A percentile compares a stretch with the other conserved stretches of the same genome.
Conservation (phyloP, 2,113 vertebrate species). For the Pampusana beccarii region DNA sequence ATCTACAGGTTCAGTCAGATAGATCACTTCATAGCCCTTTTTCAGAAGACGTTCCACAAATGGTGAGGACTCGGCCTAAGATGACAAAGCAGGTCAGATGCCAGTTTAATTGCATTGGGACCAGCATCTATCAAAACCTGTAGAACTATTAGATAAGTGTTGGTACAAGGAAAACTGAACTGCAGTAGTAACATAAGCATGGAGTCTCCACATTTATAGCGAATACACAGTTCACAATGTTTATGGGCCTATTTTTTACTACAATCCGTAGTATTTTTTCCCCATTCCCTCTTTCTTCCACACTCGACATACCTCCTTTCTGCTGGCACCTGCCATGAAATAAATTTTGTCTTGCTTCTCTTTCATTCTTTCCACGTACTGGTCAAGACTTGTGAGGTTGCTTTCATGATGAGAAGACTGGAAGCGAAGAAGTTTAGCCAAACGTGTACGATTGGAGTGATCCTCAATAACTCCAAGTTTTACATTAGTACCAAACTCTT, state of each 20-base stretch:
- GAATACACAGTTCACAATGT: neutral
- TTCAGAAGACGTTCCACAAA: constrained; percentile 96
- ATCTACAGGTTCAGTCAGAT: constrained; percentile 96
- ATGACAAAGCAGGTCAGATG: neutral
- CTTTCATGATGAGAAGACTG: constrained; percentile 91
- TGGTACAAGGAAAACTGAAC: neutral
- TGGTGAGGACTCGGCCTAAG: constrained; percentile 93
- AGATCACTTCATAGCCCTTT: constrained; percentile 98
- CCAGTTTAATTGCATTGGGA: neutral
- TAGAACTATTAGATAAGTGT: fast-evolving
- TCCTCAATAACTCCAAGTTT: constrained; percentile 99
- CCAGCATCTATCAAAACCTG: neutral
- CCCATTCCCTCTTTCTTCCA: neutral
- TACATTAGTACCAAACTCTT: constrained; percentile 98
- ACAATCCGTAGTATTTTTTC: fast-evolving
- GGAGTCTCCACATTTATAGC: neutral
- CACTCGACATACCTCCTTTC: constrained; percentile 84
- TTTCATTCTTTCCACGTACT: constrained; percentile 98
- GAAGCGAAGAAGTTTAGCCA: constrained; percentile 97
- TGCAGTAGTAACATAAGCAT: neutral
- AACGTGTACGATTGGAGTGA: constrained; percentile 95
- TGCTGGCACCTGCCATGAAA: constrained; percentile 96
- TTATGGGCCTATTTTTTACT: neutral
- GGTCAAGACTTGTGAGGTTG: constrained; percentile 86
- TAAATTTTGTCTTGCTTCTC: constrained; percentile 99